A percentile compares a stretch with the other conserved stretches of the same genome.
phyloP scores from a whole-genome alignment of 2,113 vertebrate species.

The Hemibagrus wyckioides region DNA sequence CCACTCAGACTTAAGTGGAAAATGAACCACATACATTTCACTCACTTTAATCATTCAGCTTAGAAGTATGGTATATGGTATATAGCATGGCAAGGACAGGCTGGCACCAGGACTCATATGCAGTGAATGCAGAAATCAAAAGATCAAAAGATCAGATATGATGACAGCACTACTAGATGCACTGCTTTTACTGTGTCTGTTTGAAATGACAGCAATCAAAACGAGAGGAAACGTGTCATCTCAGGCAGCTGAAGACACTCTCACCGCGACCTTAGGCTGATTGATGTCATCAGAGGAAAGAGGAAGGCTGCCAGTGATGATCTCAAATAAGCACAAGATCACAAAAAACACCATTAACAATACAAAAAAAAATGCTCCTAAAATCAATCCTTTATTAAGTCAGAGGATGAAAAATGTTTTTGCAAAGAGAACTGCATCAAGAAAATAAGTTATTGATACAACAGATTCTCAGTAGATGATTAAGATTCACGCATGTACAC shows the following conservation, averaged over 20 bases:
- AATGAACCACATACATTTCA: neutral
- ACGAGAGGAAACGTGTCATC: conserved; percentile 45
- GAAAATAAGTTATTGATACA: neutral
- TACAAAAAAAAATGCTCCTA: neutral
- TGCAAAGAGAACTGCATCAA: neutral
- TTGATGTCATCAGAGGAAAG: conserved; percentile 46
- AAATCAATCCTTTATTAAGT: neutral
- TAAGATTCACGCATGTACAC: neutral
- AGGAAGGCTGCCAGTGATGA: conserved; percentile 27
- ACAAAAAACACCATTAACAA: neutral
- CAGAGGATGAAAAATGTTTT: neutral
- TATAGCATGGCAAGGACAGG: neutral
- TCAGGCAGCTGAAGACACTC: conserved; percentile 41
- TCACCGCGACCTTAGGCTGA: conserved; percentile 43
- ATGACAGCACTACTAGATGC: conserved; percentile 25
- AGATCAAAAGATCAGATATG: conserved; percentile 31
- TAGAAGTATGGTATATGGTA: neutral
- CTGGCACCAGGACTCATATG: neutral
- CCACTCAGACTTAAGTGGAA: conserved; percentile 24
- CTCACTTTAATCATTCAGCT: conserved; percentile 17
- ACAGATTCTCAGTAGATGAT: neutral
- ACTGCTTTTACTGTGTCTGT: conserved; percentile 32
- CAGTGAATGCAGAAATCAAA: conserved; percentile 12
- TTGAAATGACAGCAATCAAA: conserved; percentile 52
- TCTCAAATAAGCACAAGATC: conserved; percentile 10